Evolutionary conservation across 2,888 invertebrate species (phyloP).

Genomic region (Xestobium rufovillosum): DNA sequence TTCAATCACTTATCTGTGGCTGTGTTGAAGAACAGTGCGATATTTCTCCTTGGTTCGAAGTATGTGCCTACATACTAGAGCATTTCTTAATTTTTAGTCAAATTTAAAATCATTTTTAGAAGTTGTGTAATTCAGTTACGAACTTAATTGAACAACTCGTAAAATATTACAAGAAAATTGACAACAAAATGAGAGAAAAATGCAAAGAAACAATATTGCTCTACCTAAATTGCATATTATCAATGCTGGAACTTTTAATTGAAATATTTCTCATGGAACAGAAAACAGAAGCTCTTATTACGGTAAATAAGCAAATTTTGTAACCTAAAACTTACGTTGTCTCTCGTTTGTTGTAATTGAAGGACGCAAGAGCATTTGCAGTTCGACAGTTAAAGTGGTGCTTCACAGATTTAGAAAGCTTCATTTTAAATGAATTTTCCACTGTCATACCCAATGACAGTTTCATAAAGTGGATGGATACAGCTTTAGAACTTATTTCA

Average conservation of each 20-base stretch:
- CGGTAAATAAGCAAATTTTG: slow-evolving; percentile 18
- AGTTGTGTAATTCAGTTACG: slow-evolving; percentile 19
- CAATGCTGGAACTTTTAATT: slow-evolving; percentile 22
- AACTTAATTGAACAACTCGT: slow-evolving; percentile 19
- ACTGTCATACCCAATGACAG: slow-evolving; percentile 25
- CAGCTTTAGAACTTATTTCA: slow-evolving; percentile 32
- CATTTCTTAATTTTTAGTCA: slow-evolving; percentile 2
- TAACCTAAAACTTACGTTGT: background rate
- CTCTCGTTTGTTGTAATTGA: slow-evolving; percentile 9
- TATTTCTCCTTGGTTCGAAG: slow-evolving; percentile 22
- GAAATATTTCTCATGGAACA: slow-evolving; percentile 25
- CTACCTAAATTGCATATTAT: slow-evolving; percentile 24
- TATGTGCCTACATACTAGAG: slow-evolving; percentile 7
- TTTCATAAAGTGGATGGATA: slow-evolving; percentile 38
- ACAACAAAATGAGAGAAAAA: slow-evolving; percentile 11
- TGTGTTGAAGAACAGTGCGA: too few species aligned
- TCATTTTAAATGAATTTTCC: slow-evolving; percentile 15
- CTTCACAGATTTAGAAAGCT: slow-evolving; percentile 25
- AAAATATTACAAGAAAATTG: slow-evolving; percentile 14
- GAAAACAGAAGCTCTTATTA: slow-evolving; percentile 16
- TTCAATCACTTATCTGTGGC: too few species aligned
- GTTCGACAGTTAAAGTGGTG: slow-evolving; percentile 27
- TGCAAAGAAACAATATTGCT: slow-evolving; percentile 18
- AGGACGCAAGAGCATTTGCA: slow-evolving; percentile 31
- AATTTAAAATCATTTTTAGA: slow-evolving; percentile 17